A percentile compares a stretch with the other conserved stretches of the same genome.
phyloP scores from a whole-genome alignment of 2,797 vertebrate species.

The Orestias chungarensis region DNA sequence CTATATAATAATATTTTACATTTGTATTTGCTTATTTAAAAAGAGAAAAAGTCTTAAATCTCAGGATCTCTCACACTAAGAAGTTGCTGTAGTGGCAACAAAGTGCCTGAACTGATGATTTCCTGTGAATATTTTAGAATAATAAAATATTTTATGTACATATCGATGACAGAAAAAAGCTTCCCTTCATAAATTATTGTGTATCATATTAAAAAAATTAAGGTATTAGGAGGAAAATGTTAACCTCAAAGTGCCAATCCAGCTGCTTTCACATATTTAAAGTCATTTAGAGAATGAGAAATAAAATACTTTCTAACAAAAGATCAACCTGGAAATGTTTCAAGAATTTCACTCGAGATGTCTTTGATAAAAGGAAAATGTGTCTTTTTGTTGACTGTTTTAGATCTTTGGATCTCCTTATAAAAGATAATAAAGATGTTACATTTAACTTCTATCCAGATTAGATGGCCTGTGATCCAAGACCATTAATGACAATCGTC shows the following conservation, averaged over 20 bases:
- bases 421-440: too few species aligned
- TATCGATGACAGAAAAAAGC: constrained; percentile 75
- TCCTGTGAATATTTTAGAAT: constrained; percentile 86
- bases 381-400: too few species aligned
- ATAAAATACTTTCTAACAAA: constrained; percentile 7
- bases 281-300: neutral
- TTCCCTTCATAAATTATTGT: constrained; percentile 85
- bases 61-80: constrained; percentile 82
- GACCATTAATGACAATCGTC: too few species aligned
- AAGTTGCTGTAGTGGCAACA: constrained; percentile 75
- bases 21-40: constrained; percentile 83
- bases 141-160: constrained; percentile 84
- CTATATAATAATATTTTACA: constrained; percentile 86
- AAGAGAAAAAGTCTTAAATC: constrained; percentile 80
- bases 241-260: constrained; percentile 54
- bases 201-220: constrained; percentile 77
- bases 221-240: constrained; percentile 57
- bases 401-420: too few species aligned
- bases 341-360: constrained; percentile 12
- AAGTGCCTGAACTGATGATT: constrained; percentile 82
- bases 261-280: constrained; percentile 14
- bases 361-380: too few species aligned
- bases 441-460: neutral
- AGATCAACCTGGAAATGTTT: constrained; percentile 10
- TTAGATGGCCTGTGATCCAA: too few species aligned